Conservation (phyloP, 2,888 invertebrate genomes). For the Melanotus villosus region DNA sequence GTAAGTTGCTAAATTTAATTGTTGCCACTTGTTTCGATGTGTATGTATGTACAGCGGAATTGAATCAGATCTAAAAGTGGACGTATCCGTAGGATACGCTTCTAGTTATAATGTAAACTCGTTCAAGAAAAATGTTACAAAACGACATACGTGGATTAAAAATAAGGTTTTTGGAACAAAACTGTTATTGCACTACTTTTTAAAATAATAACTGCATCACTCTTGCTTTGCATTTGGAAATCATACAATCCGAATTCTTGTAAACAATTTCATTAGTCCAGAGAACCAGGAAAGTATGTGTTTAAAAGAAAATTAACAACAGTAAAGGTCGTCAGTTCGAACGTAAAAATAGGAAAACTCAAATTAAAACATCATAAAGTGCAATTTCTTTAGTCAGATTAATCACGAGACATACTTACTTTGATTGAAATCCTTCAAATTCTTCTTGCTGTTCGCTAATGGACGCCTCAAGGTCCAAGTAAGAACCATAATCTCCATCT, state of each 20-base stretch:
- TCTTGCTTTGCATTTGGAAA: too few species aligned
- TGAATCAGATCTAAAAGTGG: conserved; percentile 19
- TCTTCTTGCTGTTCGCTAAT: conserved; percentile 98
- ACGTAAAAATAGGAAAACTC: neutral
- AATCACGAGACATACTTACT: conserved; percentile 74
- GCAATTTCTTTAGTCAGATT: neutral
- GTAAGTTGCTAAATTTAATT: conserved; percentile 15
- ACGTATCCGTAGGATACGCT: neutral
- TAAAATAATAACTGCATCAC: too few species aligned
- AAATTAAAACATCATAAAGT: neutral
- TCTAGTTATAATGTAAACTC: neutral
- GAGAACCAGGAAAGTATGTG: too few species aligned
- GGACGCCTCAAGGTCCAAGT: conserved; percentile 96
- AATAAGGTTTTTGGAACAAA: neutral
- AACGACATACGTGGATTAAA: neutral
- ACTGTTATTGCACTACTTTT: too few species aligned
- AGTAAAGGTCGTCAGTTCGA: neutral
- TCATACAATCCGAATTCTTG: too few species aligned
- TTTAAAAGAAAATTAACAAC: too few species aligned
- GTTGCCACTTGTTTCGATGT: neutral
- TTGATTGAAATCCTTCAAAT: conserved; percentile 94
- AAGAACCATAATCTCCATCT: conserved; percentile 97
- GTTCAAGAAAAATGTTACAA: neutral
- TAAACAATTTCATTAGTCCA: neutral
- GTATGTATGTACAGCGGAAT: neutral